Percentiles rank a stretch among this genome's conserved stretches.
phyloP scores from a whole-genome alignment of 2,113 vertebrate species.

The Pyxicephalus adspersus region DNA sequence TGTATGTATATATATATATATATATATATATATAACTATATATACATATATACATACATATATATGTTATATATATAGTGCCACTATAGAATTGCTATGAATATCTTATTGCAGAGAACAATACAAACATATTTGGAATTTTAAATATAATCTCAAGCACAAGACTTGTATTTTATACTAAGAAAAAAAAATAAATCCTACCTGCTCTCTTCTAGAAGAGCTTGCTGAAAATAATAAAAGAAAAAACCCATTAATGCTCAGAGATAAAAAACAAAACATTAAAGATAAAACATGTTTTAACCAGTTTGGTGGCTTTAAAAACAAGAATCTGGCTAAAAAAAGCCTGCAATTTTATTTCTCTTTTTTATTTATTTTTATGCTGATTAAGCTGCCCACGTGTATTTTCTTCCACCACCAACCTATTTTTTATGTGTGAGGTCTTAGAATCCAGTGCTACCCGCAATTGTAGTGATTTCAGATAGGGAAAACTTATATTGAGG shows the following conservation, averaged over 20 bases:
- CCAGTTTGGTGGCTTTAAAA: not conserved
- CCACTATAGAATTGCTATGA: too few species aligned
- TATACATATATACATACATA: too few species aligned
- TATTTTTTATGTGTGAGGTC: not conserved
- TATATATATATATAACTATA: too few species aligned
- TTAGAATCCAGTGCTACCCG: not conserved
- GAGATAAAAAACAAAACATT: constrained; percentile 38
- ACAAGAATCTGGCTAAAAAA: not conserved
- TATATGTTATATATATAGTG: not conserved
- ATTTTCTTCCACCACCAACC: not conserved
- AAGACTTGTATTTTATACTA: constrained; percentile 13
- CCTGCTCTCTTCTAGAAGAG: constrained; percentile 75
- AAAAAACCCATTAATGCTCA: constrained; percentile 32
- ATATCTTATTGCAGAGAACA: too few species aligned
- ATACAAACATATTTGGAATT: too few species aligned
- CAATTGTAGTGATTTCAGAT: not conserved
- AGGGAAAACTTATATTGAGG: not conserved
- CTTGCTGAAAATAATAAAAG: constrained; percentile 74
- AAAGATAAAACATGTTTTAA: constrained; percentile 31
- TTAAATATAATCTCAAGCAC: not conserved
- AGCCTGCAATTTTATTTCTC: not conserved
- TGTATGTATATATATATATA: too few species aligned
- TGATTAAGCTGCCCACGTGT: not conserved
- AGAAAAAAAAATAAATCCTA: constrained; percentile 61
- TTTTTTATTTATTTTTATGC: not conserved